Evolutionary conservation across 2,888 invertebrate genomes (phyloP), one percentile per base, ranked within the genome.

Genomic region (Dioctria rufipes): DNA sequence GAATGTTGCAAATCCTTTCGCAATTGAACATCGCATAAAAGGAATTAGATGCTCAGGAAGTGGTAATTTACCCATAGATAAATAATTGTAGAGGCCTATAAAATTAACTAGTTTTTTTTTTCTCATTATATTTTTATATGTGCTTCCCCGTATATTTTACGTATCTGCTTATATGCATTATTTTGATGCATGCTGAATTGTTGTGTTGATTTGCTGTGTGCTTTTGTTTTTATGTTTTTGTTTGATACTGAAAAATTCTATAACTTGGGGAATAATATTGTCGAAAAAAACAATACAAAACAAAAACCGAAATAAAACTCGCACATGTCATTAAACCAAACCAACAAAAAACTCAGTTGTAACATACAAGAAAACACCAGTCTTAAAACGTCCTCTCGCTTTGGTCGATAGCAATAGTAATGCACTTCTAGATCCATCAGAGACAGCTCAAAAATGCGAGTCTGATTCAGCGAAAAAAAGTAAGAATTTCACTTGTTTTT

Each of bases 351-450:
- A 51, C 2, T 51, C 43, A 94, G 94, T 95, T 91, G 95, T 95
- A 90, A 95, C 95, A 86, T 96, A 95, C 93, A 95, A 95, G 93
- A 94, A 94, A 89, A 91, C 92, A 85, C 91, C 91, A 86, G 84
- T 83, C 65, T 82, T 85, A 83, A 84, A 85, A 78, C 84, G 71
- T 61, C 83, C 82, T 25, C 25, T 25, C 25, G 78, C 65, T 65
- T 61, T 80, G 65, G 75, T 73, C 54, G 78, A 81, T 63, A 73
- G 66, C 51, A 80, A 79, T 60, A 81, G 58, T 25, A 80, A 66
- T 67, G 80, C 75, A 73, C 79, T 71, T 37, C 73, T 60, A 73
- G 67, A 11, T 9, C 25, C 58, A n/a, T 69, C 67, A 46, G 69
- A 67, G 42, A 80, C 58, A 75, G 54, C 78, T 81, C 69, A 46